phyloP scores from a whole-genome alignment of 2,888 invertebrate species.

The Agriopis leucophaearia region DNA sequence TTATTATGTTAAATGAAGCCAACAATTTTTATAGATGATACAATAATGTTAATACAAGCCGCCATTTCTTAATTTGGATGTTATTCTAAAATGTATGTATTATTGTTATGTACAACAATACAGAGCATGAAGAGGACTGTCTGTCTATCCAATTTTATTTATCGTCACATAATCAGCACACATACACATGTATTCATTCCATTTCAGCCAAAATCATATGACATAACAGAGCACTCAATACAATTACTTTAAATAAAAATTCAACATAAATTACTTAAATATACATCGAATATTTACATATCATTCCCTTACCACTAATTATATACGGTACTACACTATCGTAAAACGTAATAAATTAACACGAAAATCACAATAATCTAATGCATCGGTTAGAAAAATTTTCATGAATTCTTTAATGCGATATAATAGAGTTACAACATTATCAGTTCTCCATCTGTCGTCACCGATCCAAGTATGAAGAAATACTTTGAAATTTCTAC shows the following conservation, averaged over 20 bases:
- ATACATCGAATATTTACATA: slow-evolving; percentile 75
- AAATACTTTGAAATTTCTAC: too few species aligned
- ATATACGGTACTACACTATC: slow-evolving; percentile 46
- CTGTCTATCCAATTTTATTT: background rate
- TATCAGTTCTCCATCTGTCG: too few species aligned
- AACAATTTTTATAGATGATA: background rate
- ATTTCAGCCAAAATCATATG: slow-evolving; percentile 31
- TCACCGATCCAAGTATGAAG: too few species aligned
- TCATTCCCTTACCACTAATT: slow-evolving; percentile 47
- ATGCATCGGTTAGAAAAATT: slow-evolving; percentile 42
- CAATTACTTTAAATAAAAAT: slow-evolving; percentile 55
- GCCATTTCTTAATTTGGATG: background rate
- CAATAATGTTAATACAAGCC: background rate
- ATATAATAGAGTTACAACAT: too few species aligned
- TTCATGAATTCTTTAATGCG: background rate
- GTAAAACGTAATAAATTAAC: slow-evolving; percentile 37
- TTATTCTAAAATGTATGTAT: background rate
- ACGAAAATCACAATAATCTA: slow-evolving; percentile 44
- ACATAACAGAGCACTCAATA: slow-evolving; percentile 36
- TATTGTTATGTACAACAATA: background rate
- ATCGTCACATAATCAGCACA: background rate
- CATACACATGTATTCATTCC: slow-evolving; percentile 11
- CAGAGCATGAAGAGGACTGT: background rate
- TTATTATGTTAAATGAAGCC: background rate
- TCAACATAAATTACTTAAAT: slow-evolving; percentile 76